phyloP scores from a whole-genome alignment of 2,888 invertebrate genomes.

The Tryphoninae sp. region DNA sequence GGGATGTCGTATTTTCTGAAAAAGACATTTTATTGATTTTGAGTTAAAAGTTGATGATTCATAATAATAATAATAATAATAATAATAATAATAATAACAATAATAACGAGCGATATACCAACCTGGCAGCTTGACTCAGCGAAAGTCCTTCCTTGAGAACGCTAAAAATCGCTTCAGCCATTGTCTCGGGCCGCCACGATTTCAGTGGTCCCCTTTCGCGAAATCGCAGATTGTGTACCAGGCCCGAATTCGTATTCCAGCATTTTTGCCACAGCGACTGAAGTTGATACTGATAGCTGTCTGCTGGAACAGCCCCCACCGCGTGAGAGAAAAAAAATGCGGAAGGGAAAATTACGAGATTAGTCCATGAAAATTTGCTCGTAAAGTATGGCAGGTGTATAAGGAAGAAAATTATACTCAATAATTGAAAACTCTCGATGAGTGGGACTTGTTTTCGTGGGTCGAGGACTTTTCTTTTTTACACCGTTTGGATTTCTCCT shows the following conservation, averaged over 20 bases:
- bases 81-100: slow-evolving; percentile 4
- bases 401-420: slow-evolving; percentile 59
- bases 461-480: slow-evolving; percentile 32
- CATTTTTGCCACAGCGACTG: slow-evolving; percentile 98
- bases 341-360: slow-evolving; percentile 68
- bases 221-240: slow-evolving; percentile 95
- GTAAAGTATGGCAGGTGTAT: slow-evolving; percentile 25
- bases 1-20: slow-evolving; percentile 95
- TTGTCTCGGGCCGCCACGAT: slow-evolving; percentile 96
- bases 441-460: slow-evolving; percentile 51
- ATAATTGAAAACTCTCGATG: slow-evolving; percentile 59
- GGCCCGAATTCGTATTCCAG: slow-evolving; percentile 96
- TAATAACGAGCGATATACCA: slow-evolving; percentile 40
- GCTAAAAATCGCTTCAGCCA: slow-evolving; percentile 97
- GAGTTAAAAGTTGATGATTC: neutral
- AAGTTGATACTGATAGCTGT: slow-evolving; percentile 97
- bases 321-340: slow-evolving; percentile 69
- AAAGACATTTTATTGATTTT: slow-evolving; percentile 48
- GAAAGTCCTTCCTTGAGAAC: slow-evolving; percentile 95
- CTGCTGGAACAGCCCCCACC: slow-evolving; percentile 84
- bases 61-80: slow-evolving; percentile 2
- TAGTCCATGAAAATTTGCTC: slow-evolving; percentile 57
- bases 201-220: slow-evolving; percentile 95
- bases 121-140: slow-evolving; percentile 91
- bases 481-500: slow-evolving; percentile 21